Evolutionary conservation across 64 coral and sea anemone genomes (phyloP).

Genomic region (Montipora efflorescens): DNA sequence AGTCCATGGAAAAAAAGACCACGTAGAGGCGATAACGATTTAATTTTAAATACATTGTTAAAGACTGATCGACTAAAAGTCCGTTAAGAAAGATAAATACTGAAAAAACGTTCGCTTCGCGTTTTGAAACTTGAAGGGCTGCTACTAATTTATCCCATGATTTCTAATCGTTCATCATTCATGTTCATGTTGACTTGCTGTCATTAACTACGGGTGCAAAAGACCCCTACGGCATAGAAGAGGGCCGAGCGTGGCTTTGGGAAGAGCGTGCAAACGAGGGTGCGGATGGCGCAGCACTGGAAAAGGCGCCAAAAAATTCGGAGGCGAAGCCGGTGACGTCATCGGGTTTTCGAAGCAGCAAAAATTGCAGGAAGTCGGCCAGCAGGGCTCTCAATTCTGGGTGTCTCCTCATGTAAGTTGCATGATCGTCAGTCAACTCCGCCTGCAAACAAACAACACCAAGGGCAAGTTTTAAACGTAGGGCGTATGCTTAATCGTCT

Average conservation of each 20-base stretch:
- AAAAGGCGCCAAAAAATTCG: conserved; percentile 95
- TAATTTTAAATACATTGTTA: not conserved
- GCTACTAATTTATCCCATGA: not conserved
- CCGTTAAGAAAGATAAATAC: no score
- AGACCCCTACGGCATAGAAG: conserved; percentile 16
- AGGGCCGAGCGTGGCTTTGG: conserved; percentile 33
- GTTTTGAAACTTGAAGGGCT: not conserved
- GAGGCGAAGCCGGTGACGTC: conserved; percentile 95
- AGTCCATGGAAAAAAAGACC: not conserved
- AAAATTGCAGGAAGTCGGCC: conserved; percentile 95
- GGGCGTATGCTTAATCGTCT: no score
- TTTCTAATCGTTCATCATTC: no score
- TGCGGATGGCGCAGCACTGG: conserved; percentile 74
- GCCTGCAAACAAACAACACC: conserved; percentile 62
- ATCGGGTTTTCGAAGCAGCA: conserved; percentile 94
- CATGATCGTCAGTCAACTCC: conserved; percentile 90
- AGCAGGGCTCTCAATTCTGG: conserved; percentile 91
- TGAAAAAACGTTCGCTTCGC: no score
- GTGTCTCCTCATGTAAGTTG: conserved; percentile 93
- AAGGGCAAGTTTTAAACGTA: no score
- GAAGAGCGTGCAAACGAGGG: conserved; percentile 83
- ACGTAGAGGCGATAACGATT: not conserved
- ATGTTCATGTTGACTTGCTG: not conserved
- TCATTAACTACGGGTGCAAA: not conserved
- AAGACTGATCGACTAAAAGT: not conserved